Base-by-base conservation (phyloP, 92 coral and sea anemone genomes). In the Paramuricea clavata region DNA sequence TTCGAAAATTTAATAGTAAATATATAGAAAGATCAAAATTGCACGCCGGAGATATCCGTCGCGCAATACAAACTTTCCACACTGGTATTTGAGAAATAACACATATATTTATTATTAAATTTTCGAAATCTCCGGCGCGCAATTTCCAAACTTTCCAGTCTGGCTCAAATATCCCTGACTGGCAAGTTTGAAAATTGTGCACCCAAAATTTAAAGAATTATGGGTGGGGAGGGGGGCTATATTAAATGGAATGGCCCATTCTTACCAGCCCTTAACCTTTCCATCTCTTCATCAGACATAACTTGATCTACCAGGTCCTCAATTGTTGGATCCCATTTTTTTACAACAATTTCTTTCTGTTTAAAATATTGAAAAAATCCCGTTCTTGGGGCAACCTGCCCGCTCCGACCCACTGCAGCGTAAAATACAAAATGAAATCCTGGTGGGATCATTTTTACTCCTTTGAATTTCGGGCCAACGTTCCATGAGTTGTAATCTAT, bases 391-490 rank as follows among this genome's bases (percentile, higher is more conserved):
- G 98, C 98, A 10, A 95, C 87, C 39, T 89, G 88, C 42, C 98
- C 95, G 32, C 67, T 50, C 59, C 61, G 74, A 23, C 82, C 82
- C 9, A 94, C 95, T 34, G 98, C 98, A 36, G 98, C 90, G 83
- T 94, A 94, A 78, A 85, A 93, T 56, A 95, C 87, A 34, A 95
- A 94, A 81, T 95, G 98, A 39, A 94, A 74, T 11, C 98, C 98
- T 1, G 96, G 98, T 19, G 98, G 98, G 76, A 95, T 92, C 98
- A 95, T 95, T 88, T 95, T 95, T 1, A 95, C 93, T 6, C 98
- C 98, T 79, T 91, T 95, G 89, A 94, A 95, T 52, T 92, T 92
- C 26, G 96, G 81, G 27, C 98, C 98, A 67, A 86, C 88, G 31
- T 90, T 90, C 95, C 98, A 95, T 5, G 98, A 94, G 56, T 94